These are phyloP conservation scores for Drosophila suzukii DNA, from an alignment of 1,140 invertebrate species.

Conservation along the genomic window DNA sequence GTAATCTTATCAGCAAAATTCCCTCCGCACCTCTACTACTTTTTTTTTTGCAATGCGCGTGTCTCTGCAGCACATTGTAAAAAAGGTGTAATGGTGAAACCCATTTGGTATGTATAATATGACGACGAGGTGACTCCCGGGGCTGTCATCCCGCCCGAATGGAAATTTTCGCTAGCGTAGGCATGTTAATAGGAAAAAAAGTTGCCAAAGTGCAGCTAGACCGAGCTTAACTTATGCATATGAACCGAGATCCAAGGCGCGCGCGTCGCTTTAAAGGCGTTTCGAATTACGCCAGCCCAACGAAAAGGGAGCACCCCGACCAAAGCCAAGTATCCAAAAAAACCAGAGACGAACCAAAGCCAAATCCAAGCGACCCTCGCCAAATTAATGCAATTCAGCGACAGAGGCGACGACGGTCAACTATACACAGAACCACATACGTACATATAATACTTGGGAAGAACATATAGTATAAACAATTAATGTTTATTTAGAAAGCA, in stretches of 20 bases:
- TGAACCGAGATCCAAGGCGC: slow-evolving; percentile 44
- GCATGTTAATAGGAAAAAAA: slow-evolving; percentile 62
- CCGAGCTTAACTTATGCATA: slow-evolving; percentile 22
- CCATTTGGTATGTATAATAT: slow-evolving; percentile 37
- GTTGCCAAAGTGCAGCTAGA: slow-evolving; percentile 44
- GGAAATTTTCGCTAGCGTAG: slow-evolving; percentile 59
- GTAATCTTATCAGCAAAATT: slow-evolving; percentile 38
- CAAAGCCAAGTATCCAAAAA: slow-evolving; percentile 8
- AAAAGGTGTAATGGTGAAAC: slow-evolving; percentile 50
- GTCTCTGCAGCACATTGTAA: slow-evolving; percentile 23
- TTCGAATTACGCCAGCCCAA: slow-evolving; percentile 62
- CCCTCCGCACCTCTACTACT: neutral
- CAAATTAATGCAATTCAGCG: slow-evolving; percentile 77
- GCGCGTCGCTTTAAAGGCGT: slow-evolving; percentile 32
- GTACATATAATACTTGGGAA: slow-evolving; percentile 1
- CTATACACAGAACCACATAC: slow-evolving; percentile 27
- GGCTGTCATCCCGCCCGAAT: slow-evolving; percentile 32
- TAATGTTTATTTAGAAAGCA: slow-evolving; percentile 78
- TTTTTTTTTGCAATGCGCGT: slow-evolving; percentile 35
- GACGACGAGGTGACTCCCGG: slow-evolving; percentile 23
- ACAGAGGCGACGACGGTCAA: slow-evolving; percentile 50
- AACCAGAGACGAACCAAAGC: slow-evolving; percentile 26
- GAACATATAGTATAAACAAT: slow-evolving; percentile 71
- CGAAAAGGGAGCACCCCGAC: slow-evolving; percentile 57
- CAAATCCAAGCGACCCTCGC: slow-evolving; percentile 61